Evolutionary conservation across 2,113 vertebrate species (phyloP).

Genomic region (Tonatia bakeri): DNA sequence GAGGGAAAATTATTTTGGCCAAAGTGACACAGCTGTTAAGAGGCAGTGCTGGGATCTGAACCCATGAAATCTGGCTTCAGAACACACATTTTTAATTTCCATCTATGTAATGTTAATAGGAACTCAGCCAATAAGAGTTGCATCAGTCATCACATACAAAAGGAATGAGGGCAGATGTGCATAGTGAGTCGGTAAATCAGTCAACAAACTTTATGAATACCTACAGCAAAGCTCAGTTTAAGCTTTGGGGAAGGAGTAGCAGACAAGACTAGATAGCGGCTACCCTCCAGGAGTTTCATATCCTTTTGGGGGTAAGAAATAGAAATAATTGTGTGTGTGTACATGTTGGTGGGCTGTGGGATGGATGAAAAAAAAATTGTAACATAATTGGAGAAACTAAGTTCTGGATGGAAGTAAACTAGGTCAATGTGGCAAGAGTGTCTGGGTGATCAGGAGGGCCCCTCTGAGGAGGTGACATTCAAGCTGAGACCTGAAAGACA

Average conservation of each 20-base stretch:
- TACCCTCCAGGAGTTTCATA: background rate
- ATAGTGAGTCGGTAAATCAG: background rate
- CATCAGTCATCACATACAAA: background rate
- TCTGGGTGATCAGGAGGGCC: background rate
- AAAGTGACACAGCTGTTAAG: background rate
- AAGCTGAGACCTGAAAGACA: background rate
- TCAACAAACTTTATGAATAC: background rate
- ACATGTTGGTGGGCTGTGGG: background rate
- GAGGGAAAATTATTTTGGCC: background rate
- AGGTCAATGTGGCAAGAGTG: background rate
- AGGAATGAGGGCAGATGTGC: background rate
- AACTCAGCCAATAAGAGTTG: background rate
- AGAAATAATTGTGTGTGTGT: background rate
- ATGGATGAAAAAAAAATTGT: background rate
- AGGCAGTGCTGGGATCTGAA: background rate
- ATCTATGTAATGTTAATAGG: background rate
- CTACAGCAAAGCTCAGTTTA: background rate
- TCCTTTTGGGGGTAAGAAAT: background rate
- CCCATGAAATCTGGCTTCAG: background rate
- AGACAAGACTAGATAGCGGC: background rate
- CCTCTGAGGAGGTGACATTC: background rate
- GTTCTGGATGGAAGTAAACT: background rate
- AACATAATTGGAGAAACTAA: background rate
- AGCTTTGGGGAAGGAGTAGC: background rate
- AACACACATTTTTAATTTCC: background rate